Evolutionary conservation across 1,140 invertebrate genomes (phyloP).

Genomic region (Panagrolaimus sp.): DNA sequence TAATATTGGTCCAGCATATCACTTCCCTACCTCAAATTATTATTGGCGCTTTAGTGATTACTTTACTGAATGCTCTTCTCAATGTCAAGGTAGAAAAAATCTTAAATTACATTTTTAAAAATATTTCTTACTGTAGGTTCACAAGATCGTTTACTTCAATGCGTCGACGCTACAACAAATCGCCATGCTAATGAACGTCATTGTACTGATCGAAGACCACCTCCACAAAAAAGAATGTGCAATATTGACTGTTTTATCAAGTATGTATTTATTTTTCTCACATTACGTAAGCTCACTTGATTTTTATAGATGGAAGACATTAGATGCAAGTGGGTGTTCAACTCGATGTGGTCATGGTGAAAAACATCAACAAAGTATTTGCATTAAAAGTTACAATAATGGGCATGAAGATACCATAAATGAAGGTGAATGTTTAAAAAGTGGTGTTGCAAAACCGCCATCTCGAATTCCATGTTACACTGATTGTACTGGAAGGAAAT

Average conservation of each 20-base stretch:
- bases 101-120: conserved; percentile 19
- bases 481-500: conserved; percentile 48
- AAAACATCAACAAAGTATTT: conserved; percentile 30
- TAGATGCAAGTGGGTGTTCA: conserved; percentile 31
- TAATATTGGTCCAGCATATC: conserved; percentile 11
- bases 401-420: conserved; percentile 34
- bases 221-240: conserved; percentile 48
- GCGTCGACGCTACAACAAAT: conserved; percentile 45
- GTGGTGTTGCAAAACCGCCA: conserved; percentile 24
- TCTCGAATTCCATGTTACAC: conserved; percentile 33
- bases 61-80: conserved; percentile 47
- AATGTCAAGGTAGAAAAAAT: conserved; percentile 47
- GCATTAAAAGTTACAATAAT: conserved; percentile 14
- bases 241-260: conserved; percentile 56
- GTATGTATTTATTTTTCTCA: conserved; percentile 28
- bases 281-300: conserved; percentile 7
- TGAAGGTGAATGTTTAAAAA: conserved; percentile 35
- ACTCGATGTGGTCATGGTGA: conserved; percentile 41
- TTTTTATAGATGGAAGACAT: conserved; percentile 37
- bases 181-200: conserved; percentile 40
- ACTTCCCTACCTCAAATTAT: conserved; percentile 19
- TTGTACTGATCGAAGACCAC: conserved; percentile 39
- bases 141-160: conserved; percentile 42
- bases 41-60: conserved; percentile 49
- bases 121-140: conserved; percentile 25